Percentiles rank a stretch among this genome's conserved stretches.
Conservation (phyloP, 2,113 vertebrate species). For the Piaya cayana region DNA sequence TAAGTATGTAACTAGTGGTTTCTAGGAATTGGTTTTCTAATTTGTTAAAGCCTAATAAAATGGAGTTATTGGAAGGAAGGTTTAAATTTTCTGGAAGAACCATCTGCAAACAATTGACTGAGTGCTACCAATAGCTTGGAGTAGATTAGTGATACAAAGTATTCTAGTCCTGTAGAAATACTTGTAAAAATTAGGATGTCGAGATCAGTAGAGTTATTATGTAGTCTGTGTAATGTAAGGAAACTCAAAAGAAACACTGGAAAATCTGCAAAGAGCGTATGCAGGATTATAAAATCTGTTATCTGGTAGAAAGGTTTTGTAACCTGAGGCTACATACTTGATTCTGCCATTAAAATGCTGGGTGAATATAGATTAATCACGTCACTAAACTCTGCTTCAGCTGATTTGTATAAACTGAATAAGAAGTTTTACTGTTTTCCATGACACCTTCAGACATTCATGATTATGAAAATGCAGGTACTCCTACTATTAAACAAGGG, state of each 20-base stretch:
- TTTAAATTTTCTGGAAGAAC: background rate
- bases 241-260: background rate
- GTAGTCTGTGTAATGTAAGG: background rate
- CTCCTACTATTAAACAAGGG: background rate
- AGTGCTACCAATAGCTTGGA: background rate
- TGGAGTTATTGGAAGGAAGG: background rate
- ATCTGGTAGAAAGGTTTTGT: background rate
- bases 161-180: background rate
- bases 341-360: background rate
- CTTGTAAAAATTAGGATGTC: background rate
- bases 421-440: background rate
- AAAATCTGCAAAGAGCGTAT: background rate
- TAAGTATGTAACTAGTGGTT: background rate
- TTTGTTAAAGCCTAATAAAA: background rate
- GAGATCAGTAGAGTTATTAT: background rate
- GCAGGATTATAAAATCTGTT: background rate
- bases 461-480: background rate
- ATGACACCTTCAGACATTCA: background rate
- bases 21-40: background rate
- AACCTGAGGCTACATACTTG: background rate
- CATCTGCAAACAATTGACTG: background rate
- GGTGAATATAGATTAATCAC: background rate
- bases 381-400: background rate
- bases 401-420: background rate
- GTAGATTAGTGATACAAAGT: background rate